Percentiles rank a stretch among this genome's conserved stretches.
These are phyloP conservation scores for Adelphocoris suturalis DNA, from an alignment of 2,888 invertebrate species.

Conservation along the genomic window DNA sequence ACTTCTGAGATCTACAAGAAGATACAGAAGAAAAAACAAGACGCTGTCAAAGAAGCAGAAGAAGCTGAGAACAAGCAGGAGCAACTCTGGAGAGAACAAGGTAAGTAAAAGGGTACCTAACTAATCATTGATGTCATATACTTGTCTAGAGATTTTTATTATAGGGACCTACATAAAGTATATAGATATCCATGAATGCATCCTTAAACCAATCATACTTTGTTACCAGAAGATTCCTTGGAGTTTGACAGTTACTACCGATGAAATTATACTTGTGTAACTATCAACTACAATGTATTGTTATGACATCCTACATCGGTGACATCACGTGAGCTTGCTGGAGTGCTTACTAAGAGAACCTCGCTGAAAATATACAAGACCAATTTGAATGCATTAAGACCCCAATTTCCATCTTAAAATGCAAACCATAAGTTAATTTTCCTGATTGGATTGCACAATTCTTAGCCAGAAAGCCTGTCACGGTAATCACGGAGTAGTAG, in stretches of 20 bases:
- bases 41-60: slow-evolving; percentile 82
- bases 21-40: slow-evolving; percentile 82
- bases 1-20: slow-evolving; percentile 84
- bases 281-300: not conserved
- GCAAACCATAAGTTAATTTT: slow-evolving; percentile 16
- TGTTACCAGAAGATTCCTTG: not conserved
- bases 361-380: not conserved
- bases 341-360: not conserved
- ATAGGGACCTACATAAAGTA: not conserved
- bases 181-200: not conserved
- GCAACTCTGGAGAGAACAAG: slow-evolving; percentile 84
- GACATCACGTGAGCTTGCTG: not conserved
- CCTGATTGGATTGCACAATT: slow-evolving; percentile 31
- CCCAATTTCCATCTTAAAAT: slow-evolving; percentile 51
- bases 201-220: slow-evolving; percentile 57
- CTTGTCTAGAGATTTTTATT: slow-evolving; percentile 4
- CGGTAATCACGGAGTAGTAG: slow-evolving; percentile 54
- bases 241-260: slow-evolving; percentile 23
- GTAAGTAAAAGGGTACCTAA: slow-evolving; percentile 78
- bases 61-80: slow-evolving; percentile 83
- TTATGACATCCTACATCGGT: not conserved
- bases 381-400: not conserved
- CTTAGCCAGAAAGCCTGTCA: slow-evolving; percentile 24
- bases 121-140: slow-evolving; percentile 47
- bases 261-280: not conserved